These are phyloP conservation scores for Barnardius zonarius DNA, from an alignment of 2,113 vertebrate genomes.

Conservation along the genomic window DNA sequence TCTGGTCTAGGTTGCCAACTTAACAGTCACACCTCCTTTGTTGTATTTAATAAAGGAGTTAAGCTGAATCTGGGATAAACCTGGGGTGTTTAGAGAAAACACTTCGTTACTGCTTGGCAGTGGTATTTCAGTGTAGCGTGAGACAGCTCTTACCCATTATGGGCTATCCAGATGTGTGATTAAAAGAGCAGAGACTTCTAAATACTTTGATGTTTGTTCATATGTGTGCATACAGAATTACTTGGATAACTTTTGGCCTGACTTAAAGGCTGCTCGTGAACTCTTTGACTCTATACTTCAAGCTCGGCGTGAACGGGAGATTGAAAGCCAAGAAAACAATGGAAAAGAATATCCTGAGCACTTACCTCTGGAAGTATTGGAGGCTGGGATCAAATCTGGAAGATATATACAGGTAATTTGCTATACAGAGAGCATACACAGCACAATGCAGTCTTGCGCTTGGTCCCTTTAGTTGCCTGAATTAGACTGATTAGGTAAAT, in stretches of 20 bases:
- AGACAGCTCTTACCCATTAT: background rate
- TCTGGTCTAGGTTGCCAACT: background rate
- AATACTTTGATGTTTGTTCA: background rate
- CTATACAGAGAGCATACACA: background rate
- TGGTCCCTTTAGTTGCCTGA: background rate
- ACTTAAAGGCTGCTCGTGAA: constrained; percentile 83
- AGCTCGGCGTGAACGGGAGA: constrained; percentile 81
- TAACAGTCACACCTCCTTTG: background rate
- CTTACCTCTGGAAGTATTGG: constrained; percentile 82
- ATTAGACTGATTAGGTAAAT: background rate
- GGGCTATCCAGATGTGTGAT: background rate
- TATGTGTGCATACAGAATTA: constrained; percentile 79
- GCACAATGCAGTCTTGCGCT: background rate
- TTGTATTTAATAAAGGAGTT: background rate
- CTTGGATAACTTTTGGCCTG: constrained; percentile 89
- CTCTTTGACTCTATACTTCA: constrained; percentile 86
- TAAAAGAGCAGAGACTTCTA: background rate
- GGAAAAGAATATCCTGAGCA: constrained; percentile 87
- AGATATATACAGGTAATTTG: constrained; percentile 82
- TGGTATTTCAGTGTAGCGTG: background rate
- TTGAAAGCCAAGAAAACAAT: constrained; percentile 78
- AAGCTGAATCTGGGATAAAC: background rate
- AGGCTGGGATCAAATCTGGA: constrained; percentile 93
- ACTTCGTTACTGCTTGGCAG: background rate
- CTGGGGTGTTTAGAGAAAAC: background rate